Conservation (phyloP, 2,888 invertebrate species). For the Helobdella robusta region DNA sequence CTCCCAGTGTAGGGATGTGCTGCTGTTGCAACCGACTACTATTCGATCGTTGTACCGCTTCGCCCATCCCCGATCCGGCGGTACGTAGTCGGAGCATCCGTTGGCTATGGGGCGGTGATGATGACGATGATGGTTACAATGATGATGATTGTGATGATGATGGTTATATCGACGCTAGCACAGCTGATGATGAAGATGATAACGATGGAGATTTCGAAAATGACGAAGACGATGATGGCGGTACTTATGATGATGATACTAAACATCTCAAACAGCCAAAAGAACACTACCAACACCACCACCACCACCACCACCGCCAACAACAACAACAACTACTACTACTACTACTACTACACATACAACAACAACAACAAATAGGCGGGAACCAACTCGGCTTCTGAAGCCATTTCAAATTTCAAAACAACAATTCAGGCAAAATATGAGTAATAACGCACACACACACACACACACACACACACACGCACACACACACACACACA, state of each 20-base stretch:
- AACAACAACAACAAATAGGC: no score
- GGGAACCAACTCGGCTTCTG: no score
- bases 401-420: no score
- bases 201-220: not conserved
- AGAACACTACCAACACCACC: no score
- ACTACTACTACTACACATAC: no score
- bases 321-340: no score
- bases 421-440: no score
- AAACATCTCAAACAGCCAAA: not conserved
- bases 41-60: constrained; percentile 23
- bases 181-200: no score
- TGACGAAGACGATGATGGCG: not conserved
- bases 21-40: constrained; percentile 25
- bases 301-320: no score
- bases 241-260: not conserved
- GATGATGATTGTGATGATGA: not conserved
- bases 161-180: no score
- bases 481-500: constrained; percentile 17
- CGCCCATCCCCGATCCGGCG: constrained; percentile 22
- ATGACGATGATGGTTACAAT: not conserved
- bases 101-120: constrained; percentile 21
- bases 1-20: not conserved
- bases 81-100: constrained; percentile 27
- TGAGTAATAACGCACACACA: constrained; percentile 22
- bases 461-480: constrained; percentile 25